These are phyloP conservation scores for Eremobia ochroleuca DNA, from an alignment of 2,888 invertebrate species.

Conservation along the genomic window DNA sequence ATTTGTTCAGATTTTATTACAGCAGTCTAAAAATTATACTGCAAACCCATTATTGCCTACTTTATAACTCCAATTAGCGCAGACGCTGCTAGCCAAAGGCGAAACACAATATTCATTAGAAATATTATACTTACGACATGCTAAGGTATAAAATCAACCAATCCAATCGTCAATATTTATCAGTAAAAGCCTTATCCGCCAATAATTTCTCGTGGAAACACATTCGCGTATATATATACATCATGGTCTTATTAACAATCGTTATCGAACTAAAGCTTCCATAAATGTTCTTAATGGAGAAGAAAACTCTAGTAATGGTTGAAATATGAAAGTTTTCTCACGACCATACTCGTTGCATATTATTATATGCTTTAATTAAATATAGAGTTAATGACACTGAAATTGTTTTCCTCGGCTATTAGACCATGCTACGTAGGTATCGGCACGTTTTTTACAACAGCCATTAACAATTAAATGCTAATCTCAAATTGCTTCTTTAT, in stretches of 20 bases:
- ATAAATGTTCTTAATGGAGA: constrained; percentile 31
- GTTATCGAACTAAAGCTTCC: constrained; percentile 22
- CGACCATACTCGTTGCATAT: constrained; percentile 53
- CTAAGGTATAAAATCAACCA: not conserved
- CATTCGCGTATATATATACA: constrained; percentile 10
- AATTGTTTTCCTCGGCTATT: constrained; percentile 55
- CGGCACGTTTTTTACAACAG: constrained; percentile 53
- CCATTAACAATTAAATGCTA: constrained; percentile 64
- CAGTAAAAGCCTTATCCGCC: constrained; percentile 3
- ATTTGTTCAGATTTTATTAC: constrained; percentile 21
- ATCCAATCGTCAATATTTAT: constrained; percentile 9
- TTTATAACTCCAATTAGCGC: not conserved
- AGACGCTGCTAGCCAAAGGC: not conserved
- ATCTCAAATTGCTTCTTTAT: constrained; percentile 62
- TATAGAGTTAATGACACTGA: constrained; percentile 64
- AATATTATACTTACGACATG: not conserved
- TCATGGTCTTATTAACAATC: constrained; percentile 38
- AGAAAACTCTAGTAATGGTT: constrained; percentile 51
- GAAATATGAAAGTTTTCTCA: constrained; percentile 72
- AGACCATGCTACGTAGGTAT: constrained; percentile 47
- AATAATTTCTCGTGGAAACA: constrained; percentile 4
- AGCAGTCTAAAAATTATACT: not conserved
- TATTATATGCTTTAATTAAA: constrained; percentile 65
- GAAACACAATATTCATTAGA: not conserved
- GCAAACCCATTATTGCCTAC: not conserved